Evolutionary conservation across 2,888 invertebrate genomes (phyloP).

Genomic region (Tridacna crocea): DNA sequence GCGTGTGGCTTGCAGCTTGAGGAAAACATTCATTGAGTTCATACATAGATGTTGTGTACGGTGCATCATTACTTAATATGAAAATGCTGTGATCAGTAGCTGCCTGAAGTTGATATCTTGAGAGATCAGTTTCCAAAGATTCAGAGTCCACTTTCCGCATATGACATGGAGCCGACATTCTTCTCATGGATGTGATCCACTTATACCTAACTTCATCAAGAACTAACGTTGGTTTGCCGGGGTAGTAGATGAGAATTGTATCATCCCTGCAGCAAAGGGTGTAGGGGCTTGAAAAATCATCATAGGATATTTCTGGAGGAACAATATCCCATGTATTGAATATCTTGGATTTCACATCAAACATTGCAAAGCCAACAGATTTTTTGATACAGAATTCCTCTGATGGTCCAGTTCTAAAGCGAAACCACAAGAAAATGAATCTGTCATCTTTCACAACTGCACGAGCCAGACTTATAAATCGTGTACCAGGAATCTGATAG

Average conservation of each 20-base stretch:
- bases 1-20: conserved; percentile 74
- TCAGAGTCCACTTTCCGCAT: conserved; percentile 63
- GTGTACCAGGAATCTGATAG: conserved; percentile 79
- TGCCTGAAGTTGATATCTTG: conserved; percentile 76
- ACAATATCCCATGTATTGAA: conserved; percentile 79
- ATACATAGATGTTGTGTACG: conserved; percentile 79
- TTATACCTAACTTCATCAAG: conserved; percentile 79
- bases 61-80: conserved; percentile 78
- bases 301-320: conserved; percentile 79
- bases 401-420: conserved; percentile 81
- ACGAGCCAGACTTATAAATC: conserved; percentile 81
- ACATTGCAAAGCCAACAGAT: conserved; percentile 80
- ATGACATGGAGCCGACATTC: conserved; percentile 68
- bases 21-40: conserved; percentile 76
- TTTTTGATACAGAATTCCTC: conserved; percentile 83
- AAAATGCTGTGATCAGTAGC: conserved; percentile 76
- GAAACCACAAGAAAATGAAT: conserved; percentile 80
- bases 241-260: conserved; percentile 78
- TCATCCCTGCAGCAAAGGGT: conserved; percentile 79
- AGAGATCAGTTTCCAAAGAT: conserved; percentile 62
- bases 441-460: conserved; percentile 77
- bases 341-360: conserved; percentile 79
- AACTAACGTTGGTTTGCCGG: conserved; percentile 79
- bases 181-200: conserved; percentile 79
- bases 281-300: conserved; percentile 78